phyloP scores from a whole-genome alignment of 2,888 invertebrate species.

The Zaprionus lineosus region DNA sequence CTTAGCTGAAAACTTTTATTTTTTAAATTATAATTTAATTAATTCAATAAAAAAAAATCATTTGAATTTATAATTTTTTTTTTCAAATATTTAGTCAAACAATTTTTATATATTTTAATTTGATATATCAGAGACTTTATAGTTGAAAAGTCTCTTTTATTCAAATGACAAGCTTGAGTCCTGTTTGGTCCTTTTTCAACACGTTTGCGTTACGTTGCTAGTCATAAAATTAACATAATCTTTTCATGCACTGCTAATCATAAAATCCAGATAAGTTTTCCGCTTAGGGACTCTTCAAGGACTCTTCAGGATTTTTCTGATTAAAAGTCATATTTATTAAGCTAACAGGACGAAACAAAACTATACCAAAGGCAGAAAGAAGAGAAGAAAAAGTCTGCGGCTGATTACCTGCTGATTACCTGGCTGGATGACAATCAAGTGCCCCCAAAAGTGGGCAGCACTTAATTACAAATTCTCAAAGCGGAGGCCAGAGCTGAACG shows the following conservation, averaged over 20 bases:
- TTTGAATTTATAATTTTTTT: too few species aligned
- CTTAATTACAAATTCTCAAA: constrained; percentile 45
- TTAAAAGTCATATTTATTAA: constrained; percentile 34
- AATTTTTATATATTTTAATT: too few species aligned
- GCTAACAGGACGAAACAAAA: constrained; percentile 30
- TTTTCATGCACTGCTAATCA: background rate
- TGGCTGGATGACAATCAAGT: constrained; percentile 20
- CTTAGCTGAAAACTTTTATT: too few species aligned
- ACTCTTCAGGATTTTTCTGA: constrained; percentile 17
- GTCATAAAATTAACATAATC: too few species aligned
- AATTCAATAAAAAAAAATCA: too few species aligned
- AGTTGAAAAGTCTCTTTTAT: too few species aligned
- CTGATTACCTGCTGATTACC: constrained; percentile 42
- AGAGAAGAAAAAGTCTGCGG: constrained; percentile 2
- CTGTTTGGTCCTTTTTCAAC: too few species aligned
- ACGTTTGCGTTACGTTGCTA: too few species aligned
- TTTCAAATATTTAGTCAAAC: too few species aligned
- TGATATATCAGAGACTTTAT: too few species aligned
- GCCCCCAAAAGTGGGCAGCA: constrained; percentile 21
- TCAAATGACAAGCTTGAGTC: too few species aligned
- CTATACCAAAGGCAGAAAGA: constrained; percentile 5
- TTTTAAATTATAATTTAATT: too few species aligned
- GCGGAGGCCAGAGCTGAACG: constrained; percentile 10
- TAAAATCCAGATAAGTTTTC: constrained; percentile 7
- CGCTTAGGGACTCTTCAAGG: constrained; percentile 1